These are phyloP conservation scores for Acropora yongei DNA, from an alignment of 64 coral and sea anemone genomes.

Conservation along the genomic window DNA sequence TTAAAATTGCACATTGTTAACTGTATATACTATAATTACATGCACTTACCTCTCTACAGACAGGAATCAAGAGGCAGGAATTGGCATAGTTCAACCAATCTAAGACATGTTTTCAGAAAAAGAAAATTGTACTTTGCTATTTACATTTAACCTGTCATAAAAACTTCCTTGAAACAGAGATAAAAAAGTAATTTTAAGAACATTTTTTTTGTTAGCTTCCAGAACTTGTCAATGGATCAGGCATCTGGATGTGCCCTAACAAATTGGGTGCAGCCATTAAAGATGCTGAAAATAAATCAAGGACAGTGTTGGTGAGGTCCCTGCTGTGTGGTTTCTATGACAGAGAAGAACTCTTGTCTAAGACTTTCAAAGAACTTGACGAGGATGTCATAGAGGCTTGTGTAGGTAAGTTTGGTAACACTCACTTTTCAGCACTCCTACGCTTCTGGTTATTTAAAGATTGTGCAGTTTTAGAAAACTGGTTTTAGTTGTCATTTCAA, in stretches of 20 bases:
- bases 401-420: constrained; percentile 41
- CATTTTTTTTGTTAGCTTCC: constrained; percentile 13
- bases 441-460: background rate
- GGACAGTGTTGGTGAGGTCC: constrained; percentile 41
- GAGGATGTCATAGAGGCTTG: constrained; percentile 16
- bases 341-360: constrained; percentile 40
- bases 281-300: constrained; percentile 47
- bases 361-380: constrained; percentile 34
- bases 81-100: constrained; percentile 12
- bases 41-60: constrained; percentile 6
- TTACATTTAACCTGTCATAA: constrained; percentile 8
- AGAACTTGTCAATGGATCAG: constrained; percentile 47
- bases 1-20: background rate
- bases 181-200: constrained; percentile 18
- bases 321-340: constrained; percentile 26
- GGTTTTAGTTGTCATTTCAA: no score
- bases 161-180: background rate
- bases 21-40: background rate
- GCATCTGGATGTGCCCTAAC: constrained; percentile 48
- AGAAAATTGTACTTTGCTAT: constrained; percentile 1
- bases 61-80: background rate
- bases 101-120: background rate
- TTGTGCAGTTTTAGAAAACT: background rate
- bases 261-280: constrained; percentile 56
- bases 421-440: constrained; percentile 22